A percentile compares a stretch with the other conserved stretches of the same genome.
Conservation (phyloP, 2,113 vertebrate species). For the Capreolus pygargus region DNA sequence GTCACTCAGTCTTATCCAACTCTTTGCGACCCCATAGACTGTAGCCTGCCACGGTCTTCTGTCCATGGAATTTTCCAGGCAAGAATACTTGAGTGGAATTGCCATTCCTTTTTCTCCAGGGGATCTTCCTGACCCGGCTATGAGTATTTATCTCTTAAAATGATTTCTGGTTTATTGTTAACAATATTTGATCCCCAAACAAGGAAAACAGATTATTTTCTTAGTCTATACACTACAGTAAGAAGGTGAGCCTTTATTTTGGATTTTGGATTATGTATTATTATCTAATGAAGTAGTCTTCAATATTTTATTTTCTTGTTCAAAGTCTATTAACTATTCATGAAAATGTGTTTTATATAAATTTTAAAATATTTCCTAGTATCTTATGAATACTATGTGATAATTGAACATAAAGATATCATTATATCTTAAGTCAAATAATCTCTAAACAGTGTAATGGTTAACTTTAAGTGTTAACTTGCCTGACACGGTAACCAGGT, state of each 20-base stretch:
- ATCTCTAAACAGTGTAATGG: background rate
- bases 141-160: background rate
- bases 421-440: background rate
- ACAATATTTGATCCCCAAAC: background rate
- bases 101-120: background rate
- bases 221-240: background rate
- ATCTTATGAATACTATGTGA: background rate
- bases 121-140: background rate
- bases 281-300: background rate
- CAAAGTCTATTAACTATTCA: background rate
- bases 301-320: background rate
- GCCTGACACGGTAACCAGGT: background rate
- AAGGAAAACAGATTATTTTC: background rate
- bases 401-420: background rate
- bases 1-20: accelerated
- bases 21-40: background rate
- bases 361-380: background rate
- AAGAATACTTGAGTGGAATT: background rate
- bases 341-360: background rate
- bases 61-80: background rate
- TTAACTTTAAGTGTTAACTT: background rate
- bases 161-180: background rate
- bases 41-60: accelerated
- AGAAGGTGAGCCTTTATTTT: background rate
- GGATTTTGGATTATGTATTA: background rate